Evolutionary conservation across 2,113 vertebrate genomes (phyloP).

Genomic region (Pantherophis guttatus): DNA sequence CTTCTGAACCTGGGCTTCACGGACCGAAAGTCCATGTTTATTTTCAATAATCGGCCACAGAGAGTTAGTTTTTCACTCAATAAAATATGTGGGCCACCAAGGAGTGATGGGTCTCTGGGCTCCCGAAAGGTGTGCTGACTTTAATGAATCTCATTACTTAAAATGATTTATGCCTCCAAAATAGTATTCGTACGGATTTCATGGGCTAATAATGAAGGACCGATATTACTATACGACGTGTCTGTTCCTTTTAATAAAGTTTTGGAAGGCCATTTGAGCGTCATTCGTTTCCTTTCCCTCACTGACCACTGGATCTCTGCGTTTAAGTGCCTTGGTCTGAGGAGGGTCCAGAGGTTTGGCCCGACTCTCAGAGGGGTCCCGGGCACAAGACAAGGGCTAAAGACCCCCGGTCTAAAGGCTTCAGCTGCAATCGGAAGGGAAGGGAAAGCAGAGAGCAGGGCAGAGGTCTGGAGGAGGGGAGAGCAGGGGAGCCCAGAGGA

Average conservation of each 20-base stretch:
- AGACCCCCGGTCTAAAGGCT: neutral
- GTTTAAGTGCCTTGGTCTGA: neutral
- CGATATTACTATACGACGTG: neutral
- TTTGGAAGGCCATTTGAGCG: neutral
- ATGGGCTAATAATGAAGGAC: neutral
- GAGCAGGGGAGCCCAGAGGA: neutral
- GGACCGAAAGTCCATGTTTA: neutral
- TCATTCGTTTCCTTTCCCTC: accelerated
- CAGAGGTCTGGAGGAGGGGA: neutral
- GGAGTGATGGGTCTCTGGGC: neutral
- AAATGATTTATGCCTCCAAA: neutral
- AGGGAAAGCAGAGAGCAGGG: no score
- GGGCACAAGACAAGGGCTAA: neutral
- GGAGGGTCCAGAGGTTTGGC: neutral
- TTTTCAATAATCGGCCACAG: neutral
- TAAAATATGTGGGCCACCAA: neutral
- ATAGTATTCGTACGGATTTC: neutral
- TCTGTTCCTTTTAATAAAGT: neutral
- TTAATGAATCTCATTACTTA: neutral
- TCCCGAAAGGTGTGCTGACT: neutral
- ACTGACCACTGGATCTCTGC: no score
- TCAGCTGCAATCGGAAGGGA: neutral
- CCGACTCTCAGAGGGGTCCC: neutral
- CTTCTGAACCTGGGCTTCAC: neutral
- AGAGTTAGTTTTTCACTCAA: neutral